Evolutionary conservation across 1,140 invertebrate genomes (phyloP).

Genomic region (Scaptomyza montana): DNA sequence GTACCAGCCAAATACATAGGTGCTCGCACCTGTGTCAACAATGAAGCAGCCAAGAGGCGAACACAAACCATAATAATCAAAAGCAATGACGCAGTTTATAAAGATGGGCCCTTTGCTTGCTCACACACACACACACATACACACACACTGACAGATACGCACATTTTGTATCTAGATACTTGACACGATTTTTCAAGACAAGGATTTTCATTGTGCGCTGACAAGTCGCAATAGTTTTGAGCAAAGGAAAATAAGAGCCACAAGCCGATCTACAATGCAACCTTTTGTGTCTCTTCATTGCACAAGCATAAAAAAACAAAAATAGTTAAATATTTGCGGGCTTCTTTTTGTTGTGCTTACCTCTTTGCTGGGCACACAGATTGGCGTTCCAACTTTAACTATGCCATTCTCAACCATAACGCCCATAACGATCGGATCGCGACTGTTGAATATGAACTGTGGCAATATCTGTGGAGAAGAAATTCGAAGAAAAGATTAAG

Average conservation of each 20-base stretch:
- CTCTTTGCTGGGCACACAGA: conserved; percentile 98
- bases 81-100: conserved; percentile 51
- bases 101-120: conserved; percentile 35
- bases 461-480: conserved; percentile 85
- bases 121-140: conserved; percentile 9
- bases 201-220: conserved; percentile 68
- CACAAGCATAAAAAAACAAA: neutral
- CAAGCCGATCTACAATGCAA: neutral
- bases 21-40: conserved; percentile 74
- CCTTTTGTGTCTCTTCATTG: neutral
- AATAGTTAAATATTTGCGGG: conserved; percentile 64
- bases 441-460: conserved; percentile 98
- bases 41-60: conserved; percentile 50
- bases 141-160: conserved; percentile 18
- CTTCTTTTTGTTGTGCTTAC: conserved; percentile 83
- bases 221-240: conserved; percentile 53
- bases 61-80: conserved; percentile 60
- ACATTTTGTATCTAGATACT: conserved; percentile 65
- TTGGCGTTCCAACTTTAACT: conserved; percentile 97
- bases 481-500: neutral
- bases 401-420: conserved; percentile 98
- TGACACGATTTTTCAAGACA: conserved; percentile 73
- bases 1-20: neutral
- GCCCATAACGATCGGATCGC: conserved; percentile 98
- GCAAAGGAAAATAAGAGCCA: neutral